A percentile compares a stretch with the other conserved stretches of the same genome.
phyloP scores from a whole-genome alignment of 2,113 vertebrate genomes.

The Prunella himalayana region DNA sequence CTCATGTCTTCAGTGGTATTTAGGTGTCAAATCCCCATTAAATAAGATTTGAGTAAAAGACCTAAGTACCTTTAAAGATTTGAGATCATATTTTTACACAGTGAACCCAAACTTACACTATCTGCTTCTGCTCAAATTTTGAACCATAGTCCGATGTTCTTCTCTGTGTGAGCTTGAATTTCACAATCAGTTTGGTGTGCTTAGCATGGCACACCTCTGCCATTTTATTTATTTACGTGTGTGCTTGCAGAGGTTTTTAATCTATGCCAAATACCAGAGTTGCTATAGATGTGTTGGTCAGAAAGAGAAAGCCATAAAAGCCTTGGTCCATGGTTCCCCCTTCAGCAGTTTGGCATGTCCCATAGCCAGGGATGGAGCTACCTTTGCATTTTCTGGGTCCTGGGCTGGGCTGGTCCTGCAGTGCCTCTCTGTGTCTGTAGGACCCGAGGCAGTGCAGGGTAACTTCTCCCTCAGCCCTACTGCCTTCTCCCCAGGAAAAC shows the following conservation, averaged over 20 bases:
- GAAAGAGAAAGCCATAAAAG: neutral
- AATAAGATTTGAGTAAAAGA: neutral
- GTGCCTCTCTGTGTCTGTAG: neutral
- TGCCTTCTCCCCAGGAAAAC: neutral
- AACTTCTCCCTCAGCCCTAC: neutral
- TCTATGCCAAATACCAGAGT: too few relatives aligned
- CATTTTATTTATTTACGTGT: neutral
- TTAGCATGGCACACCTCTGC: neutral
- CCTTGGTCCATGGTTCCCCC: neutral
- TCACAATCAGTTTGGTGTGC: neutral
- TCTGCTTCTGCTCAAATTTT: neutral
- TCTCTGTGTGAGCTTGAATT: neutral
- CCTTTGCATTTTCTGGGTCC: neutral
- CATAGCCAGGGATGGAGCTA: neutral
- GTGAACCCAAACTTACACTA: rapidly evolving
- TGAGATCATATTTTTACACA: neutral
- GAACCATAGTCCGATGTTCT: neutral
- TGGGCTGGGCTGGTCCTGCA: neutral
- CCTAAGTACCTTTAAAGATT: neutral
- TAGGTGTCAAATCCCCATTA: neutral
- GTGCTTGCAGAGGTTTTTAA: neutral
- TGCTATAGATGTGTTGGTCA: neutral
- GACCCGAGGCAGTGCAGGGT: rapidly evolving
- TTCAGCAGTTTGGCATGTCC: neutral
- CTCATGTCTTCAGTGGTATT: neutral